Percentiles rank a stretch among this genome's conserved stretches.
phyloP scores from a whole-genome alignment of 2,888 invertebrate genomes.

The Epinotia brunnichana region DNA sequence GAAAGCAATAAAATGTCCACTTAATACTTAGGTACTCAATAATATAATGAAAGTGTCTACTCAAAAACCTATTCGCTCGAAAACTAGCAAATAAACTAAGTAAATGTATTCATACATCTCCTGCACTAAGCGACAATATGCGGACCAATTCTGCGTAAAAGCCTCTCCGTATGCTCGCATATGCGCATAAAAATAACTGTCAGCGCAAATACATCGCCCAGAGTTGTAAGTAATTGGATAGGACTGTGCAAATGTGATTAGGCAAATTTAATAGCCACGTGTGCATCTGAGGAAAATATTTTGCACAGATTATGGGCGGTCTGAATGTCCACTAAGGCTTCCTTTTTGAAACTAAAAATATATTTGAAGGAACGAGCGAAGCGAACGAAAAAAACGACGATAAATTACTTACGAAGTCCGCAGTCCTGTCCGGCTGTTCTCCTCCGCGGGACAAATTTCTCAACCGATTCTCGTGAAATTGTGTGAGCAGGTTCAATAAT shows the following conservation, averaged over 20 bases:
- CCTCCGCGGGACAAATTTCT: too few relatives aligned
- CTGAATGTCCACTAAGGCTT: neutral
- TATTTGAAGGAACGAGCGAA: too few relatives aligned
- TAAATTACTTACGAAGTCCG: too few relatives aligned
- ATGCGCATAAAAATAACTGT: conserved; percentile 43
- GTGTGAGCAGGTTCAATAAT: too few relatives aligned
- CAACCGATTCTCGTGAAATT: too few relatives aligned
- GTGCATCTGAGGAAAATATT: neutral
- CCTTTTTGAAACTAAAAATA: neutral
- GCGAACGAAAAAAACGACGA: too few relatives aligned
- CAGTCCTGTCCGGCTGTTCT: too few relatives aligned
- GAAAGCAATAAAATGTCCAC: too few relatives aligned
- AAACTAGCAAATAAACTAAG: conserved; percentile 6
- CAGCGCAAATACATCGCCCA: conserved; percentile 35
- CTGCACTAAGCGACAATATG: conserved; percentile 41
- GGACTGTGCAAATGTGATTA: conserved; percentile 29
- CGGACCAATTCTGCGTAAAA: conserved; percentile 40
- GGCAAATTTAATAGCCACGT: conserved; percentile 21
- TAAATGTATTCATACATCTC: conserved; percentile 26
- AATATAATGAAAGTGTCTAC: neutral
- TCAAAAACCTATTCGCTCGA: conserved; percentile 9
- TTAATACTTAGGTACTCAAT: neutral
- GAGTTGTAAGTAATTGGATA: conserved; percentile 41
- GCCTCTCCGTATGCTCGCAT: conserved; percentile 40
- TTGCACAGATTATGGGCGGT: neutral